Conservation (phyloP, 1,140 invertebrate species). For the Holotrichia oblita region DNA sequence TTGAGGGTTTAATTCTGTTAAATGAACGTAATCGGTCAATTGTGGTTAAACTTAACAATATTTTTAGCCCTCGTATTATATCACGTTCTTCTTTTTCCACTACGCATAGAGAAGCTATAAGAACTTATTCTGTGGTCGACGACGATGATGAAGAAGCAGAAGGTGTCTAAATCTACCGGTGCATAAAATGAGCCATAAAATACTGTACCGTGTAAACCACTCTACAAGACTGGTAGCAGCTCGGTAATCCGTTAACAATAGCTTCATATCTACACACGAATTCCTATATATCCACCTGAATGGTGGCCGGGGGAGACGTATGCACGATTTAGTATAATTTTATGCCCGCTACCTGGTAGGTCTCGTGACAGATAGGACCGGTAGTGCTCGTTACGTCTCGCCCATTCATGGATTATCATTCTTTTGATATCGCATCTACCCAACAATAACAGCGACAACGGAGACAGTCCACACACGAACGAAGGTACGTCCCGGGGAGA, state of each 20-base stretch:
- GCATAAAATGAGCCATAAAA: slow-evolving; percentile 27
- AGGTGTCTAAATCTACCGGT: slow-evolving; percentile 27
- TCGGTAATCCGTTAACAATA: slow-evolving; percentile 57
- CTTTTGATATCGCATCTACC: slow-evolving; percentile 53
- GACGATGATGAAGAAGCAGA: background rate
- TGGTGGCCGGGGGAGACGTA: slow-evolving; percentile 52
- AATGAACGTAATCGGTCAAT: too few relatives aligned
- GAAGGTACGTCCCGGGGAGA: too few relatives aligned
- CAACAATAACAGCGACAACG: slow-evolving; percentile 39
- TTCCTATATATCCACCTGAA: slow-evolving; percentile 59
- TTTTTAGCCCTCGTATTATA: too few relatives aligned
- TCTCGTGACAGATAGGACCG: slow-evolving; percentile 57
- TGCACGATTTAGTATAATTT: slow-evolving; percentile 61
- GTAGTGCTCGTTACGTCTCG: slow-evolving; percentile 55
- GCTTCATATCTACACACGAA: slow-evolving; percentile 58
- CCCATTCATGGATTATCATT: slow-evolving; percentile 59
- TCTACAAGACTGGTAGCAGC: slow-evolving; percentile 56
- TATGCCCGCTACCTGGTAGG: slow-evolving; percentile 58
- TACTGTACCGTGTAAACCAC: slow-evolving; percentile 26
- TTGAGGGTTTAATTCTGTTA: too few relatives aligned
- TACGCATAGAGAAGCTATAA: too few relatives aligned
- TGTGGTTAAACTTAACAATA: too few relatives aligned
- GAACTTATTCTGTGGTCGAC: too few relatives aligned
- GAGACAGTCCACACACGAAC: background rate
- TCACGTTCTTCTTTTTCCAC: too few relatives aligned